These are phyloP conservation scores for Poeciliopsis presidionis DNA, from an alignment of 2,797 vertebrate genomes.

Conservation along the genomic window DNA sequence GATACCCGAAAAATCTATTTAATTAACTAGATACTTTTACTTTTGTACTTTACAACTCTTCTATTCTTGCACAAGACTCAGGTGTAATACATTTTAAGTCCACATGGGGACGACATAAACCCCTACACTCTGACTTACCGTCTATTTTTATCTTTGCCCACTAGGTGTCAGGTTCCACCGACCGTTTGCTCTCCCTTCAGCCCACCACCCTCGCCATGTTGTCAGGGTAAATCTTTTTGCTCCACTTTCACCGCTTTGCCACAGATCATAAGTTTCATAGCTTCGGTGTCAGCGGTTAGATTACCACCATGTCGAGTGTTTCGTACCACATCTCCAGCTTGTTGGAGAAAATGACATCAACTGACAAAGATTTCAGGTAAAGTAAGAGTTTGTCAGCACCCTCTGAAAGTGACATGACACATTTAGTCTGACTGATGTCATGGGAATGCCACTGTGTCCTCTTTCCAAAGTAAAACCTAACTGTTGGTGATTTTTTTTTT, in stretches of 20 bases:
- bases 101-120: constrained; percentile 49
- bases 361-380: constrained; percentile 96
- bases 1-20: too few species aligned
- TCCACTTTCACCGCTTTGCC: constrained; percentile 7
- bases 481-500: not conserved
- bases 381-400: constrained; percentile 47
- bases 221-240: constrained; percentile 49
- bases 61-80: not conserved
- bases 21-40: too few species aligned
- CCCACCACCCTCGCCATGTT: constrained; percentile 68
- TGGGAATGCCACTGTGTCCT: not conserved
- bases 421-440: constrained; percentile 26
- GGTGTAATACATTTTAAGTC: not conserved
- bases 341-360: constrained; percentile 97
- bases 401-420: constrained; percentile 48
- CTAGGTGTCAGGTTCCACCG: constrained; percentile 72
- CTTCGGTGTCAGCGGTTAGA: constrained; percentile 18
- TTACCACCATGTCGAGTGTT: constrained; percentile 84
- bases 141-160: constrained; percentile 80
- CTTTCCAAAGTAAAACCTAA: not conserved
- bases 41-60: not conserved
- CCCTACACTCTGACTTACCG: not conserved
- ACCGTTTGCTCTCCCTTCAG: constrained; percentile 25
- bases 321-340: constrained; percentile 94
- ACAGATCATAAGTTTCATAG: not conserved